Evolutionary conservation across 92 coral and sea anemone genomes (phyloP).

Genomic region (Zoanthus solanderi): DNA sequence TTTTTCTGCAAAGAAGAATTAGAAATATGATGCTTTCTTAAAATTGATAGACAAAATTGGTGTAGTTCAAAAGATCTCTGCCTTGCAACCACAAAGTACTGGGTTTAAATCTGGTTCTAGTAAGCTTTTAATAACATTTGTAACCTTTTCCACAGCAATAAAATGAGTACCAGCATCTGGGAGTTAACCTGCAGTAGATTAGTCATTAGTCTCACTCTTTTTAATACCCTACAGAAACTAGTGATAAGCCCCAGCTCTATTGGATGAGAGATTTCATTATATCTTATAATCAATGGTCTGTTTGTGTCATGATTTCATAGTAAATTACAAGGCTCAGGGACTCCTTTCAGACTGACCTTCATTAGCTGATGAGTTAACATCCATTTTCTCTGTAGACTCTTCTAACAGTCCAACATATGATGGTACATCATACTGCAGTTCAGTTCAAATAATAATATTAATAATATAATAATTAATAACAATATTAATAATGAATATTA

Average conservation of each 20-base stretch:
- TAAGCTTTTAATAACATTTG: too few relatives aligned
- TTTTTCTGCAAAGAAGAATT: constrained; percentile 52
- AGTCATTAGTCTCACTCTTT: too few relatives aligned
- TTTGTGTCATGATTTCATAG: not conserved
- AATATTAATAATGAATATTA: not conserved
- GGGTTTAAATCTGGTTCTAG: too few relatives aligned
- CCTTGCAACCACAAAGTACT: too few relatives aligned
- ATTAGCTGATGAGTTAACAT: constrained; percentile 85
- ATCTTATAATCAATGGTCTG: not conserved
- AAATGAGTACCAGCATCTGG: too few relatives aligned
- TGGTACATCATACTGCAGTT: constrained; percentile 87
- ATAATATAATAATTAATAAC: too few relatives aligned
- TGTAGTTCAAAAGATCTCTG: too few relatives aligned
- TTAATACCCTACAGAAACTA: too few relatives aligned
- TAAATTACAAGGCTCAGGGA: not conserved
- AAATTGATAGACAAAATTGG: not conserved
- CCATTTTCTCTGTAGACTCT: constrained; percentile 64
- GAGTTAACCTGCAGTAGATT: too few relatives aligned
- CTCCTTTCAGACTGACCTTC: constrained; percentile 57
- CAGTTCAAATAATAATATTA: not conserved
- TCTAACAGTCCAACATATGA: constrained; percentile 83
- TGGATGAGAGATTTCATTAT: not conserved
- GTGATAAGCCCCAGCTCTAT: too few relatives aligned
- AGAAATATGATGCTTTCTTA: not conserved
- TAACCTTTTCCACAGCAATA: too few relatives aligned